A percentile compares a stretch with the other conserved stretches of the same genome.
phyloP scores from a whole-genome alignment of 2,113 vertebrate species.

The Malurus elegans region DNA sequence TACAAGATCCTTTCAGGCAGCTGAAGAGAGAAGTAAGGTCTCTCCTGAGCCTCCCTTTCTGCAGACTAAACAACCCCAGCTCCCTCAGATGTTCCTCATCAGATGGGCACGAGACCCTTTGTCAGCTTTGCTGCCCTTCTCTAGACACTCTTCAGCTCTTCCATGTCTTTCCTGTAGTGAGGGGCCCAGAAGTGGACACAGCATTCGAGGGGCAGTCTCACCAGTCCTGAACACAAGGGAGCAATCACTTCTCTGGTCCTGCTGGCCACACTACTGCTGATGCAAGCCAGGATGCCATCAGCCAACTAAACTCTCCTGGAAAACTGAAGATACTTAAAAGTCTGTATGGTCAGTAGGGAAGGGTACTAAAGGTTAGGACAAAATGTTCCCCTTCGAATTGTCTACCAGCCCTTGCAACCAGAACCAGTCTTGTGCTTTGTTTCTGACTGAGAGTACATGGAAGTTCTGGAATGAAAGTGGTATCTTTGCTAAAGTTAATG shows the following conservation, averaged over 20 bases:
- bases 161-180: not conserved
- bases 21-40: not conserved
- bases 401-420: not conserved
- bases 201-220: not conserved
- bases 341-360: not conserved
- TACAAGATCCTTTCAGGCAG: not conserved
- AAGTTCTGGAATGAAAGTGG: not conserved
- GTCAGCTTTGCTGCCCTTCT: accelerated
- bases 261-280: not conserved
- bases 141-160: not conserved
- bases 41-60: accelerated
- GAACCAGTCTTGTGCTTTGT: not conserved
- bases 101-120: not conserved
- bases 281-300: not conserved
- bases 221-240: not conserved
- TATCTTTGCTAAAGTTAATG: not conserved
- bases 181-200: not conserved
- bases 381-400: accelerated
- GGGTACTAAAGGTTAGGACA: not conserved
- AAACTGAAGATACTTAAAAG: not conserved
- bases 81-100: not conserved
- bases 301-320: not conserved
- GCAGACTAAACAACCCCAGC: not conserved
- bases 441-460: not conserved
- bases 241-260: not conserved